Evolutionary conservation across 2,888 invertebrate species (phyloP), one percentile per base, ranked within the genome.

Genomic region (Imbricaverruca yamaguchii): DNA sequence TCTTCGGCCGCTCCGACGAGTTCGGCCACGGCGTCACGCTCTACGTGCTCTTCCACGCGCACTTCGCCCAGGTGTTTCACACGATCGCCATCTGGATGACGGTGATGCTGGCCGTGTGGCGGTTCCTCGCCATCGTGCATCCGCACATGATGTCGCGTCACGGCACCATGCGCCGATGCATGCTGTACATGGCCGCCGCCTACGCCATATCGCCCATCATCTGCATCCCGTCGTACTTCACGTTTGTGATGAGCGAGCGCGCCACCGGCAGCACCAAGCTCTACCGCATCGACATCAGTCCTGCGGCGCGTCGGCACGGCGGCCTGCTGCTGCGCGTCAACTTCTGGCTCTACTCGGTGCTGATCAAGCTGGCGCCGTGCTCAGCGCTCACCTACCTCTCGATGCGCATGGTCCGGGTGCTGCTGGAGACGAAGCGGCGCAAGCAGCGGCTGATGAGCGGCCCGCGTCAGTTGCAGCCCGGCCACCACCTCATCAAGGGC

Each of bases 61-160:
- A 94, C 85, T 96, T 96, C 87, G 92, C 94, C 53, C 95, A 96
- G 82, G 91, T 93, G 78, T 90, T 93, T 83, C 95, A 95, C 87
- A 96, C 97, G 0, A 93, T 96, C 84, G 95, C 96, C 7, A 96
- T 96, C 84, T 97, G 95, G 92, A 88, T 97, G 84, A 97, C 97
- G 0, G 93, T 97, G 2, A 94, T 94, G 0, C 87, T 98, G 82
- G 97, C 97, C 0, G 92, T 97, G 13, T 98, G 97, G 94, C 90
- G 97, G 8, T 96, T 94, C 87, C 91, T 96, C 80, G 93, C 94
- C 23, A 92, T 95, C 82, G 94, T 93, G 0, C 91, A 91, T 87
- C 96, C 96, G 0, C 93, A 94, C 84, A 91, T 90, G 85, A 95
- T 94, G 85, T 91, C 92, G 59, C 90, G 92, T 59, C 93, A 94